Evolutionary conservation across 23 tunicate species (phyloP).

Genomic region (Ascidia mentula): DNA sequence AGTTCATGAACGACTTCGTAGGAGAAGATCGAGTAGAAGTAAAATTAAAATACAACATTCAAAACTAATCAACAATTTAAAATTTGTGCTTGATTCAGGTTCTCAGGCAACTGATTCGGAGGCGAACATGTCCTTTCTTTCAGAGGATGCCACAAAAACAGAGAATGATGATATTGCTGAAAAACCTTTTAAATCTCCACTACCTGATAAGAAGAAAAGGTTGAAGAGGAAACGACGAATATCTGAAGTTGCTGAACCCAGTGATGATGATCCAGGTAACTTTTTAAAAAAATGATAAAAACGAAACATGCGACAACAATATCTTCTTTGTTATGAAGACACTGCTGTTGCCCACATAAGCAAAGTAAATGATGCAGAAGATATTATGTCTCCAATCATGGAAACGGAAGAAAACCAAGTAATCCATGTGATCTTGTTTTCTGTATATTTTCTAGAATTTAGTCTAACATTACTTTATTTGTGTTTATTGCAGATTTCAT

Average conservation of each 20-base stretch:
- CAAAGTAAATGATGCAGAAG: not conserved
- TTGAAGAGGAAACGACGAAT: not conserved
- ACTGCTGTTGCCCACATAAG: not conserved
- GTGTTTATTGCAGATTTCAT: not conserved
- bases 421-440: no score
- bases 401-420: not conserved
- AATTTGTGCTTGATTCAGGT: not conserved
- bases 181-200: not conserved
- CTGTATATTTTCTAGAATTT: no score
- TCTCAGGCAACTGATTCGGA: not conserved
- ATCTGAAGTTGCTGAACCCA: not conserved
- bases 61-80: not conserved
- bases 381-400: not conserved
- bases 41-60: not conserved
- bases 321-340: not conserved
- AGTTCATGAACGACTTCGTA: slow-evolving; percentile 37
- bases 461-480: no score
- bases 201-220: not conserved
- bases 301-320: no score
- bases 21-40: slow-evolving; percentile 29
- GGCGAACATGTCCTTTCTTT: not conserved
- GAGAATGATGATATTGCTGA: not conserved
- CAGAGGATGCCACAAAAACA: not conserved
- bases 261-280: not conserved
- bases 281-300: no score